A percentile compares a stretch with the other conserved stretches of the same genome.
These are phyloP conservation scores for Pachyseris speciosa DNA, from an alignment of 64 coral and sea anemone genomes.

Conservation along the genomic window DNA sequence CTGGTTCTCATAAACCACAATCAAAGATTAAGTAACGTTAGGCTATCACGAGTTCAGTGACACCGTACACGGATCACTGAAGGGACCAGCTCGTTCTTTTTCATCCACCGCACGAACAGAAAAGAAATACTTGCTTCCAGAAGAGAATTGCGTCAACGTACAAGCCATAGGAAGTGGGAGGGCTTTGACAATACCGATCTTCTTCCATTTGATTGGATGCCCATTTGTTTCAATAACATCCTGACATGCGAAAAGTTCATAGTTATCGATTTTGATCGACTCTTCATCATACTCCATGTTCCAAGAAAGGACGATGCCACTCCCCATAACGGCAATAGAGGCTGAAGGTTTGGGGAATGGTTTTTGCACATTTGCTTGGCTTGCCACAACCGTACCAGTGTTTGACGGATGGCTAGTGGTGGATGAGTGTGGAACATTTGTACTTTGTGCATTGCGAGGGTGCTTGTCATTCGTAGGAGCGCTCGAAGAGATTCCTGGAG, in stretches of 20 bases:
- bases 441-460: not conserved
- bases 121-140: constrained; percentile 94
- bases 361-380: not conserved
- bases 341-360: constrained; percentile 72
- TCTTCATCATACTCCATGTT: constrained; percentile 73
- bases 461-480: not conserved
- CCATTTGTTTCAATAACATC: constrained; percentile 47
- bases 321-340: constrained; percentile 77
- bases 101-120: constrained; percentile 90
- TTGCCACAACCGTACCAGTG: not conserved
- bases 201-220: constrained; percentile 87
- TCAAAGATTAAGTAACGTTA: not conserved
- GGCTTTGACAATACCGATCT: constrained; percentile 85
- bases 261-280: constrained; percentile 58
- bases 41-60: constrained; percentile 51
- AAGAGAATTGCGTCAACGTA: constrained; percentile 90
- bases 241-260: constrained; percentile 94
- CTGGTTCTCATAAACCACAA: not conserved
- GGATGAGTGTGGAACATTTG: not conserved
- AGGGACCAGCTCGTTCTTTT: constrained; percentile 74
- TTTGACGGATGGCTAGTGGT: not conserved
- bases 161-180: constrained; percentile 97
- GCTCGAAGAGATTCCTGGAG: constrained; percentile 24
- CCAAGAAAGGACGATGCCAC: constrained; percentile 95
- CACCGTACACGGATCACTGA: constrained; percentile 90